Evolutionary conservation across 2,113 vertebrate species (phyloP).

Genomic region (Campylomormyrus tamandua): DNA sequence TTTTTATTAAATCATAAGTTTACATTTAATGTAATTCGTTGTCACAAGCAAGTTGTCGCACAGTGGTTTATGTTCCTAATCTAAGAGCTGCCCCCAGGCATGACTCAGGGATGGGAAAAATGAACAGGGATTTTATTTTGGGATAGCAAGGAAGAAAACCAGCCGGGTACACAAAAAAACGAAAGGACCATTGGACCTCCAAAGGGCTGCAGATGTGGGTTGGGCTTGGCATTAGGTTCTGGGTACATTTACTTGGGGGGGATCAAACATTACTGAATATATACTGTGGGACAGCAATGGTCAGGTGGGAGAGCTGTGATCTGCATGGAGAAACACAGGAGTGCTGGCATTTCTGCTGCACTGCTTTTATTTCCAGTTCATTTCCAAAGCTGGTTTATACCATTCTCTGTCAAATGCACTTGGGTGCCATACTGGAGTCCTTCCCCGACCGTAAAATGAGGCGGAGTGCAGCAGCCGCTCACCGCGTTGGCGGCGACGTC

Average conservation of each 20-base stretch:
- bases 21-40: not conserved
- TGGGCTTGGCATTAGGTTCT: not conserved
- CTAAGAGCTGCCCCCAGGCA: not conserved
- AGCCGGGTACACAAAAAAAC: not conserved
- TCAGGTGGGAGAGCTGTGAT: not conserved
- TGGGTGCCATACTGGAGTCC: not conserved
- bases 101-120: not conserved
- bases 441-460: not conserved
- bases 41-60: not conserved
- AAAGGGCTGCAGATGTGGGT: not conserved
- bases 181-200: not conserved
- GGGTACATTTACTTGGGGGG: not conserved
- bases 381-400: not conserved
- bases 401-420: not conserved
- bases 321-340: not conserved
- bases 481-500: slow-evolving; percentile 30
- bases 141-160: not conserved
- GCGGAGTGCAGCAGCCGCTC: not conserved
- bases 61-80: not conserved
- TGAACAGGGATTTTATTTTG: not conserved
- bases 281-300: not conserved
- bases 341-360: not conserved
- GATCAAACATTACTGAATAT: not conserved
- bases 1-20: not conserved
- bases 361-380: not conserved